A percentile compares a stretch with the other conserved stretches of the same genome.
phyloP scores from a whole-genome alignment of 2,113 vertebrate species.

The Sinocyclocheilus rhinocerous region DNA sequence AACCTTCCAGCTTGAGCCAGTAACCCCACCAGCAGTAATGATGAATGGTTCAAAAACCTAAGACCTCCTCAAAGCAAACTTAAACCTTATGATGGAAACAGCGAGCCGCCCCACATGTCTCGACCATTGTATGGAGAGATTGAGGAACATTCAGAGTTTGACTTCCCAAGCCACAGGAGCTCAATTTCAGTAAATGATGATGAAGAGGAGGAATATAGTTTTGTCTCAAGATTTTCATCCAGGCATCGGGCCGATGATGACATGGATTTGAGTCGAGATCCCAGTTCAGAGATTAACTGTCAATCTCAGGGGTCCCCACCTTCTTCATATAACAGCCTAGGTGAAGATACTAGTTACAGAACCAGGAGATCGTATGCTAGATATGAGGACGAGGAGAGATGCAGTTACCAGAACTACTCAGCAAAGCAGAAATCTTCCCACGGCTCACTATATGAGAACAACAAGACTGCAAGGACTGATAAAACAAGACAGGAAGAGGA shows the following conservation, averaged over 20 bases:
- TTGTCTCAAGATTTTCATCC: slow-evolving; percentile 73
- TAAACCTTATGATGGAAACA: slow-evolving; percentile 63
- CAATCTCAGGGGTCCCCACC: slow-evolving; percentile 65
- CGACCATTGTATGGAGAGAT: slow-evolving; percentile 58
- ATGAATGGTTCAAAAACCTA: slow-evolving; percentile 85
- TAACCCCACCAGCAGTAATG: slow-evolving; percentile 73
- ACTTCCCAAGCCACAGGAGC: slow-evolving; percentile 75
- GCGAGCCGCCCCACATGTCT: slow-evolving; percentile 68
- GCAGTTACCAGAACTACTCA: too few species aligned
- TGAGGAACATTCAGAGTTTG: slow-evolving; percentile 77
- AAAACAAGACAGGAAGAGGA: slow-evolving; percentile 60
- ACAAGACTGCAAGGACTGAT: slow-evolving; percentile 59
- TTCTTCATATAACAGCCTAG: slow-evolving; percentile 53
- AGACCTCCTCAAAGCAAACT: slow-evolving; percentile 74
- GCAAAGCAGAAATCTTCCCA: too few species aligned
- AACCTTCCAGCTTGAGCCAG: slow-evolving; percentile 67
- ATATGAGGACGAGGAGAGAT: not conserved
- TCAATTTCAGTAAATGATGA: slow-evolving; percentile 68
- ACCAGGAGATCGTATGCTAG: slow-evolving; percentile 67
- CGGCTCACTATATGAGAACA: too few species aligned
- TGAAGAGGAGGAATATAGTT: slow-evolving; percentile 67
- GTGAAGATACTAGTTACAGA: slow-evolving; percentile 58
- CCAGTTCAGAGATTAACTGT: slow-evolving; percentile 70
- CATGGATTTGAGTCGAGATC: slow-evolving; percentile 63
- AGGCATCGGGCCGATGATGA: slow-evolving; percentile 69